Evolutionary conservation across 2,113 vertebrate genomes (phyloP), one percentile per base, ranked within the genome.

Genomic region (Oryzias melastigma): DNA sequence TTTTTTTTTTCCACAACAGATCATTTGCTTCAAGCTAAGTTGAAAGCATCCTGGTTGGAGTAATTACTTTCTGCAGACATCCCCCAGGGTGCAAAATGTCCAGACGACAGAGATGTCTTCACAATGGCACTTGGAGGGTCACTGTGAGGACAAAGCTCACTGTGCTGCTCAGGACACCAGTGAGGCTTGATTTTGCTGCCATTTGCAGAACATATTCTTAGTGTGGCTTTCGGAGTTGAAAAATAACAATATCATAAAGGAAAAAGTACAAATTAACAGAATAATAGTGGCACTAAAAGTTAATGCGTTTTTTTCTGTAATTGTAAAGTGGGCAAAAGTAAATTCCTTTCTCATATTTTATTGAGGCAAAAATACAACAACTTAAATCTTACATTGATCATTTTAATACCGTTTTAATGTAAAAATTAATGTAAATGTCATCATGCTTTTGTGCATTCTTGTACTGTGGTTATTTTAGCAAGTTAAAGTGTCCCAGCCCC

Each of bases 11-110:
- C 69, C 17, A 66, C 55, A 66, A 66, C 71, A 57, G 55, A 77
- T 68, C 15, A 68, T 77, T 77, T 68, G 69, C 65, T 68, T 64
- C 19, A 4, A 40, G 60, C 70, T 44, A 25, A 50, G 67, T 60
- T 65, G 68, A 85, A 73, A 76, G 71, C 58, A 14, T 60, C 74
- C 70, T 68, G 68, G 66, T 73, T 80, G 62, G 67, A 70, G 78
- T 87, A 82, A 84, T 87, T 82, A 78, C 83, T 84, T 82, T 75
- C 58, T 77, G 73, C 78, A 78, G 85, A 87, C 76, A 67, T 74
- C 66, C 80, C 81, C 67, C 47, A 59, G 65, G 72, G 74, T 80
- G 76, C 66, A 75, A 65, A 87, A 65, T 61, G 57, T 80, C 71
- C 73, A 71, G 74, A 78, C 62, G 35, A 67, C 73, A 68, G 76